Evolutionary conservation across 2,888 invertebrate species (phyloP), one percentile per base, ranked within the genome.

Genomic region (Strigamia transsilvanica): DNA sequence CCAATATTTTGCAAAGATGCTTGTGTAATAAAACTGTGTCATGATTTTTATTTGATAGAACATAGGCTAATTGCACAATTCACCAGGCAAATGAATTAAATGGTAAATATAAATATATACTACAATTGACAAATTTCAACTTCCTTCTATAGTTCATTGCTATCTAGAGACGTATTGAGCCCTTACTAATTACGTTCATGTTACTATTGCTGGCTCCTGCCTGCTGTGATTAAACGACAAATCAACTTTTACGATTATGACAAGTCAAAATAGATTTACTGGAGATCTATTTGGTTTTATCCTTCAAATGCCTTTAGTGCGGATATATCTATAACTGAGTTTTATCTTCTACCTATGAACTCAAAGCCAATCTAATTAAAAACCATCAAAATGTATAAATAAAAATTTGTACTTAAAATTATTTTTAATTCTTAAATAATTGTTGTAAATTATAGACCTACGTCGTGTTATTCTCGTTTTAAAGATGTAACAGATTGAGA

Each of bases 61-160:
- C 3, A 51, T 46, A 51, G 18, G 21, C 21, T 21, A 18, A 56
- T 56, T 56, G 51, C 56, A 18, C 18, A 56, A 56, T 18, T 56
- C 56, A 18, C 5, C 6, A 56, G 18, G 5, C 56, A 56, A 56
- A 56, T 56, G 56, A 56, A 56, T 56, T n/a, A 56, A 18, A 18
- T 56, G 18, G 56, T 15, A 56, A 56, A 73, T 73, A 73, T 27
- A 27, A 27, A 73, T 73, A 73, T 12, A 73, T 66, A 46, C 15
- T 46, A n/a, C 61, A 66, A 66, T 66, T 66, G 61, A 66, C 32
- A 73, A 32, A 56, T 73, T 73, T 73, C n/a, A 73, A 66, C 73
- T 73, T 73, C 73, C 73, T 73, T 73, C n/a, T 73, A 27, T 27
- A 32, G 73, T 73, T 73, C 73, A 73, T 73, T 73, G 73, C 73